Evolutionary conservation across 2,797 vertebrate genomes (phyloP).

Genomic region (Anabas testudineus): DNA sequence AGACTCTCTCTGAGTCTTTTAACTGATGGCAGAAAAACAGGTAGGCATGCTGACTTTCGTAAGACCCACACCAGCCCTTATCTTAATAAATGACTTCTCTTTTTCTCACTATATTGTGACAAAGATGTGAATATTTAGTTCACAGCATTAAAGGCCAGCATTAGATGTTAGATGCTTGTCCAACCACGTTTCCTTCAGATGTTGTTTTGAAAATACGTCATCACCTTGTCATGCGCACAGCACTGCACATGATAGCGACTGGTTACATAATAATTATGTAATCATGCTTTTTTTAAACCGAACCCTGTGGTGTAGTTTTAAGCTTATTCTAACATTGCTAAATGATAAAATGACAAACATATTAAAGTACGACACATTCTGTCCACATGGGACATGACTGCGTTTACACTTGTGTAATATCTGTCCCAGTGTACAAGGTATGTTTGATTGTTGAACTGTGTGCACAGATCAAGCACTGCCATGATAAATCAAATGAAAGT

Average conservation of each 20-base stretch:
- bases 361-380: not conserved
- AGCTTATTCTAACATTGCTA: not conserved
- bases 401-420: slow-evolving; percentile 7
- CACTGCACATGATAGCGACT: not conserved
- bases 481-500: slow-evolving; percentile 36
- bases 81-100: not conserved
- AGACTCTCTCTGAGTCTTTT: too few relatives aligned
- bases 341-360: not conserved
- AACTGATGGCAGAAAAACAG: too few relatives aligned
- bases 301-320: not conserved
- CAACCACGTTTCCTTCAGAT: not conserved
- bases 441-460: not conserved
- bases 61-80: too few relatives aligned
- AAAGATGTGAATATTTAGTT: not conserved
- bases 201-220: not conserved
- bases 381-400: not conserved
- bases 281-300: not conserved
- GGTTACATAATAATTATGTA: not conserved
- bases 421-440: not conserved
- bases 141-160: not conserved
- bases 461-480: slow-evolving; percentile 3
- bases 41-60: too few relatives aligned
- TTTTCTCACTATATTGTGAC: not conserved
- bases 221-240: not conserved
- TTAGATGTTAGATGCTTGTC: not conserved